Conservation (phyloP, 2,888 invertebrate genomes). For the Dasysyrphus tricinctus region DNA sequence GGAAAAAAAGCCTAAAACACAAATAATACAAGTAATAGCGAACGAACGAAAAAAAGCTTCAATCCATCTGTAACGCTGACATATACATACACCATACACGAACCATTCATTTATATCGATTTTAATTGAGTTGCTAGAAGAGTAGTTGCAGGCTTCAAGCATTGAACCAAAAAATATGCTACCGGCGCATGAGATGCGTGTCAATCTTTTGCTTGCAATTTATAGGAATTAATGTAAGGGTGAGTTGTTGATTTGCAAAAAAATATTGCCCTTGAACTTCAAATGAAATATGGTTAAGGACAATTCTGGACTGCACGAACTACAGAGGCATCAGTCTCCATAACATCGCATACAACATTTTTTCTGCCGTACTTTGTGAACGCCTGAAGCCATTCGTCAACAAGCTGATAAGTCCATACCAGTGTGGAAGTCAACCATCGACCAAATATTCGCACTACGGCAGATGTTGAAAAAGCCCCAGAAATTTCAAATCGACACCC, state of each 20-base stretch:
- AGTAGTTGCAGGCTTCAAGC: constrained; percentile 13
- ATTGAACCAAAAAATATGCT: constrained; percentile 4
- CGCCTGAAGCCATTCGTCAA: no score
- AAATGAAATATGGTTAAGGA: no score
- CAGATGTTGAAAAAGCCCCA: no score
- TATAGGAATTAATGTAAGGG: background rate
- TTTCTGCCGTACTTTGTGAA: no score
- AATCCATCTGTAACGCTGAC: background rate
- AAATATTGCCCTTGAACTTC: no score
- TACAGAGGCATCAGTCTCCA: no score
- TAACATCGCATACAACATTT: no score
- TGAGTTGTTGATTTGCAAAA: background rate
- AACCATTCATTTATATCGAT: constrained; percentile 42
- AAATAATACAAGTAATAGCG: constrained; percentile 1
- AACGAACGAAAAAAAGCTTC: background rate
- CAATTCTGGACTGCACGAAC: no score
- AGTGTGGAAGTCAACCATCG: no score
- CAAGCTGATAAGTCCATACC: no score
- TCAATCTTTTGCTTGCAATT: background rate
- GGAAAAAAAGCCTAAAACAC: background rate
- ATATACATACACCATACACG: background rate
- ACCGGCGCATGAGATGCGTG: background rate
- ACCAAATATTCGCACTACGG: no score
- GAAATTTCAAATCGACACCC: no score
- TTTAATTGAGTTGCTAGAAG: constrained; percentile 56